Base-by-base conservation (phyloP, 2,113 vertebrate genomes). In the Daboia siamensis region DNA sequence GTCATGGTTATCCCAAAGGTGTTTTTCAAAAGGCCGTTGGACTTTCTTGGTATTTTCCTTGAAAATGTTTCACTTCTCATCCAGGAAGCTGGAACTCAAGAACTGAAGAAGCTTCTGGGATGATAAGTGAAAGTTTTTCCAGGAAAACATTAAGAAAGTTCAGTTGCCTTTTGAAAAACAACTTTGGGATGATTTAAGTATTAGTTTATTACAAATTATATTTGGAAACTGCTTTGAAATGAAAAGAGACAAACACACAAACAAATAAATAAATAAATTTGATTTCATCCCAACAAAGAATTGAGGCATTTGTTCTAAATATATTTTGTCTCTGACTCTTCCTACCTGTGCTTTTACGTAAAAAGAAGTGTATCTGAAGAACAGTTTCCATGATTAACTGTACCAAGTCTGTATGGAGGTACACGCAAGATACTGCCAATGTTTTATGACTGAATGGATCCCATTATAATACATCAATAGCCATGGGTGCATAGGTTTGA, bases 371-470 rank as follows among this genome's bases (percentile, higher is more conserved):
- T 95, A 94, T 96, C 95, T 94, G 23, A 48, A 92, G 94, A 94
- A 26, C 56, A 95, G 93, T 54, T 89, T 93, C 94, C 91, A 93
- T 91, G 74, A 51, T 95, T 96, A 96, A 96, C 96, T 96, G 90
- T 92, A 95, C 90, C 92, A 86, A 90, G 94, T 48, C 8, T 33
- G 24, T 90, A 24, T 90, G 80, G 54, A 94, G 95, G 21, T 56
- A 44, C 26, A 29, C 91, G 91, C 96, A 95, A 94, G 93, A 97
- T 93, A 92, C 90, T 95, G 87, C 86, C 92, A 92, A 95, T 94
- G 96, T 96, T 96, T 95, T 93, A 94, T 96, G 93, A 88, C 69
- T 95, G 92, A 95, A 95, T 95, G 88, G 64, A 93, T 96, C 90
- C 92, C 96, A 94, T 94, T 96, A 96, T 88, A 91, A 92, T 91